phyloP scores from a whole-genome alignment of 2,888 invertebrate species.

The Pinctada fucata region DNA sequence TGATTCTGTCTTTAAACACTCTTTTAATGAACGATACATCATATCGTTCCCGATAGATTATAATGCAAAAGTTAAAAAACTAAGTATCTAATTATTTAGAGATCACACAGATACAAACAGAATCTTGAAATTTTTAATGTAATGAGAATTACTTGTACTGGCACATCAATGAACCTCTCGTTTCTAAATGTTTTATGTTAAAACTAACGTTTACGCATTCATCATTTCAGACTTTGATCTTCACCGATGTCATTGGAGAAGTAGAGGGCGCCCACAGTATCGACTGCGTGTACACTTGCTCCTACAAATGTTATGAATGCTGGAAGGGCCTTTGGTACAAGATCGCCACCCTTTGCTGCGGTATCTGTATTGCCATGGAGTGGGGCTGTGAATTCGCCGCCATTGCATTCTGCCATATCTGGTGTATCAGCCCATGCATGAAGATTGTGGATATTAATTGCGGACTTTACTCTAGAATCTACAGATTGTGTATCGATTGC shows the following conservation, averaged over 20 bases:
- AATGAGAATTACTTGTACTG: too few species aligned
- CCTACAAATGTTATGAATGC: not conserved
- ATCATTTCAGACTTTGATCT: not conserved
- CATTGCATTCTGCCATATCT: slow-evolving; percentile 81
- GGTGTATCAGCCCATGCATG: slow-evolving; percentile 85
- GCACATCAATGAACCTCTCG: too few species aligned
- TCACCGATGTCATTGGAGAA: not conserved
- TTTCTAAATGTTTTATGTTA: too few species aligned
- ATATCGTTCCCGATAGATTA: too few species aligned
- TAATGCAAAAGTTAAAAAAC: too few species aligned
- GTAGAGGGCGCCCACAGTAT: not conserved
- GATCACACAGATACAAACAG: too few species aligned
- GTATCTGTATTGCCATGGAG: slow-evolving; percentile 83
- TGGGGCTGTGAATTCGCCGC: slow-evolving; percentile 77
- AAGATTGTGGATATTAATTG: slow-evolving; percentile 82
- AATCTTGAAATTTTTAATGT: too few species aligned
- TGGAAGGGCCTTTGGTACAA: slow-evolving; percentile 83
- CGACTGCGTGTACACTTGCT: not conserved
- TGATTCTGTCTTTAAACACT: too few species aligned
- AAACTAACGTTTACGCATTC: too few species aligned
- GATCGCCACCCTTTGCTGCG: slow-evolving; percentile 83
- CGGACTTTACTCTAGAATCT: slow-evolving; percentile 55
- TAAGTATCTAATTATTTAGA: too few species aligned
- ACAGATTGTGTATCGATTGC: slow-evolving; percentile 44
- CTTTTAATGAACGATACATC: too few species aligned